Conservation (phyloP, 37 sponge, comb jelly and placozoan genomes). For the Haliclona indistincta region DNA sequence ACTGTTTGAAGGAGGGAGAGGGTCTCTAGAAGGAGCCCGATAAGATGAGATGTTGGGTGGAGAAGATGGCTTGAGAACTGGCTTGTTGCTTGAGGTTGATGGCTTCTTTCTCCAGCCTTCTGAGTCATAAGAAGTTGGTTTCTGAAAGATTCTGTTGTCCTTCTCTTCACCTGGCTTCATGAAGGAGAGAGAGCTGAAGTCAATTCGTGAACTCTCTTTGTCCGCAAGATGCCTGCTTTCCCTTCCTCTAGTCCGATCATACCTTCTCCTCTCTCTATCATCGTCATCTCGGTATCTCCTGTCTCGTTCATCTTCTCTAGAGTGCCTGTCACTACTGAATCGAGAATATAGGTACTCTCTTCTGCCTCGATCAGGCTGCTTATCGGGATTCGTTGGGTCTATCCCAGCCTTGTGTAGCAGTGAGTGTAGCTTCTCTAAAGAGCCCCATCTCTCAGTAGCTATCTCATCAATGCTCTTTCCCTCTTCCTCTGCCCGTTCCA, state of each 20-base stretch:
- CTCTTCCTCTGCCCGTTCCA: conserved; percentile 57
- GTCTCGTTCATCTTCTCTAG: background rate
- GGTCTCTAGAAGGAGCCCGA: background rate
- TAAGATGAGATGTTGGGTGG: background rate
- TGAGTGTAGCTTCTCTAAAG: conserved; percentile 52
- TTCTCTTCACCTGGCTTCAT: conserved; percentile 28
- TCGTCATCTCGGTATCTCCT: background rate
- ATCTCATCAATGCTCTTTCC: conserved; percentile 43
- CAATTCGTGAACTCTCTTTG: background rate
- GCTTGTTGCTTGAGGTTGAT: no score
- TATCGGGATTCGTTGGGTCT: conserved; percentile 56
- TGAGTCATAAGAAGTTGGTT: background rate
- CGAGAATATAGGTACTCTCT: conserved; percentile 32
- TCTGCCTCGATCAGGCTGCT: background rate
- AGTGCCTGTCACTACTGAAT: background rate
- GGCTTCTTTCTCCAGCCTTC: conserved; percentile 6
- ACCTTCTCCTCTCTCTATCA: background rate
- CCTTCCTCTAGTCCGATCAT: background rate
- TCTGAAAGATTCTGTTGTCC: background rate
- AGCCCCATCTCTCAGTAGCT: conserved; percentile 75
- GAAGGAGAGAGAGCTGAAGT: conserved; percentile 2
- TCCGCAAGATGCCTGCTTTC: background rate
- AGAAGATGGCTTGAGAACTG: background rate
- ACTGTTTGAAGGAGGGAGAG: background rate
- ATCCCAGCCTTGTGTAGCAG: conserved; percentile 59